These are phyloP conservation scores for Clupea harengus DNA, from an alignment of 2,113 vertebrate genomes.

Conservation along the genomic window DNA sequence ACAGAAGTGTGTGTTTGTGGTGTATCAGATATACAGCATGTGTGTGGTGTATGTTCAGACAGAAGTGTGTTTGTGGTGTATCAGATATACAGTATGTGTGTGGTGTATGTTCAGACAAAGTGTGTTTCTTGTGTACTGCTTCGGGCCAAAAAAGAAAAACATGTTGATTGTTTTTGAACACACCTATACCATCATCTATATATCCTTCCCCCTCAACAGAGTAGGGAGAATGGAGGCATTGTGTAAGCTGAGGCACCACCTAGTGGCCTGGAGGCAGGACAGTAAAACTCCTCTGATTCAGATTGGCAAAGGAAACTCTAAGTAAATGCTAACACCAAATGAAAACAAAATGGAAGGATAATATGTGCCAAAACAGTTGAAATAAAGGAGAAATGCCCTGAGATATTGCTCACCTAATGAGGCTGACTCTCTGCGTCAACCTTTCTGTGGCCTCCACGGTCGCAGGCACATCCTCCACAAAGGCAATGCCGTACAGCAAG, in stretches of 20 bases:
- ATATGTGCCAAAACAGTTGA: not conserved
- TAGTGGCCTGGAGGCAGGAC: not conserved
- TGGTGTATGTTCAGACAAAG: not conserved
- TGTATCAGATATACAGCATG: not conserved
- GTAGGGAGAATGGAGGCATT: not conserved
- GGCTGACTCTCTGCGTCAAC: constrained; percentile 77
- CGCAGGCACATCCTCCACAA: constrained; percentile 82
- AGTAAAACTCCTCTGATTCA: not conserved
- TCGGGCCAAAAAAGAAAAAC: not conserved
- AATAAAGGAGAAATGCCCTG: not conserved
- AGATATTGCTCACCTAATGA: constrained; percentile 78
- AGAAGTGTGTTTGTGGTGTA: not conserved
- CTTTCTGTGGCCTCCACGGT: constrained; percentile 84
- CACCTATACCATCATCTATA: not conserved
- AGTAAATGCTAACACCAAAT: not conserved
- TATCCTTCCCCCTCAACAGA: not conserved
- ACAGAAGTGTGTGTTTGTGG: not conserved
- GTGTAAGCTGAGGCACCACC: not conserved
- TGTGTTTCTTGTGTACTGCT: not conserved
- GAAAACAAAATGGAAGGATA: not conserved
- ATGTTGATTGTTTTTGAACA: not conserved
- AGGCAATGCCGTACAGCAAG: constrained; percentile 85
- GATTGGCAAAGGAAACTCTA: not conserved
- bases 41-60: not conserved
- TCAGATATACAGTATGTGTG: not conserved